Evolutionary conservation across 2,888 invertebrate genomes (phyloP).

Genomic region (Embidobia sp.): DNA sequence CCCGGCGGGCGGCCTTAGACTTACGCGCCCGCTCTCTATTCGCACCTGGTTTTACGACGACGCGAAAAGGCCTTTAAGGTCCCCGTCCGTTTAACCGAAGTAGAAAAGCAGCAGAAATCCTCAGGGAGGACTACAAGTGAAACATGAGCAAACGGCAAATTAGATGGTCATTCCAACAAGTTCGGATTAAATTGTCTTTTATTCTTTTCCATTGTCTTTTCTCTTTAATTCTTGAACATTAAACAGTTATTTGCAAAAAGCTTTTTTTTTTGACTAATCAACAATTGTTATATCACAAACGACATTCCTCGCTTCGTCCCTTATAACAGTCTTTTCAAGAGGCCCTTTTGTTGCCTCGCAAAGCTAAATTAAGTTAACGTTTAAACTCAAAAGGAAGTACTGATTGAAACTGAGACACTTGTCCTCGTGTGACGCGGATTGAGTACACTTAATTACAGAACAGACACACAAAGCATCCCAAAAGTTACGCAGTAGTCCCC

Average conservation of each 20-base stretch:
- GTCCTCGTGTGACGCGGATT: conserved; percentile 31
- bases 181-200: background rate
- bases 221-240: conserved; percentile 4
- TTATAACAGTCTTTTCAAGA: conserved; percentile 15
- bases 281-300: conserved; percentile 8
- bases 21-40: conserved; percentile 38
- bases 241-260: background rate
- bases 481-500: conserved; percentile 78
- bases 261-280: conserved; percentile 2
- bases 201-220: conserved; percentile 11
- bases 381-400: conserved; percentile 6
- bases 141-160: conserved; percentile 81
- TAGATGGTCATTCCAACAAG: conserved; percentile 71
- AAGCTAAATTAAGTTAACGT: conserved; percentile 23
- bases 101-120: conserved; percentile 61
- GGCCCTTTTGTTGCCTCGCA: conserved; percentile 6
- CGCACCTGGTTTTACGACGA: conserved; percentile 44
- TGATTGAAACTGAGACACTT: conserved; percentile 17
- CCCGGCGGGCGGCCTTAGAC: conserved; percentile 42
- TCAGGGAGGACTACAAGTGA: conserved; percentile 82
- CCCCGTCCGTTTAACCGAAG: conserved; percentile 49
- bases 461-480: conserved; percentile 77
- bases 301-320: conserved; percentile 17
- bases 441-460: conserved; percentile 28
- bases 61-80: conserved; percentile 52